A percentile compares a stretch with the other conserved stretches of the same genome.
These are phyloP conservation scores for Scaptomyza flava DNA, from an alignment of 2,888 invertebrate genomes.

Conservation along the genomic window DNA sequence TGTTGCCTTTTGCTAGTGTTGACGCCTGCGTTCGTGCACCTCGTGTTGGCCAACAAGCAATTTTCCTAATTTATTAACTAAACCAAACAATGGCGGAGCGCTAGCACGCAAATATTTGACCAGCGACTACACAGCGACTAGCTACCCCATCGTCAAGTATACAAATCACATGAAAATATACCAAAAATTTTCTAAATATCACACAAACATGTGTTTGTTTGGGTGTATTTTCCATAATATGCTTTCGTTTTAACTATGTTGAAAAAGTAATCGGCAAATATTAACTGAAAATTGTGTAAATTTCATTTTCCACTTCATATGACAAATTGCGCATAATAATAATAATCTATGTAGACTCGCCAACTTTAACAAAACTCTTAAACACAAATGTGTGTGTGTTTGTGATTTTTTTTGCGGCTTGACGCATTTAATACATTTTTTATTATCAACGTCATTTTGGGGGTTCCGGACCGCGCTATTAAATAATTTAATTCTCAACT, in stretches of 20 bases:
- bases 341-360: background rate
- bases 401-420: constrained; percentile 49
- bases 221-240: constrained; percentile 1
- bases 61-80: constrained; percentile 78
- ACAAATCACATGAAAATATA: constrained; percentile 23
- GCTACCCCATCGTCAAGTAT: background rate
- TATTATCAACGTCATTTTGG: constrained; percentile 52
- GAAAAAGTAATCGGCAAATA: constrained; percentile 20
- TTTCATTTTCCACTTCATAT: constrained; percentile 12
- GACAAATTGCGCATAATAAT: constrained; percentile 3
- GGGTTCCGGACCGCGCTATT: constrained; percentile 39
- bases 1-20: background rate
- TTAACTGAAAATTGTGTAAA: constrained; percentile 33
- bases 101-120: constrained; percentile 64
- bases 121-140: background rate
- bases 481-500: constrained; percentile 71
- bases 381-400: background rate
- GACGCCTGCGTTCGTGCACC: constrained; percentile 3
- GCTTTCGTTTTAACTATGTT: constrained; percentile 22
- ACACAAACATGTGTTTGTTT: background rate
- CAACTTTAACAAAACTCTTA: background rate
- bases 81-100: constrained; percentile 47
- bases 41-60: constrained; percentile 44
- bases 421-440: constrained; percentile 74
- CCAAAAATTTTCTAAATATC: background rate